These are phyloP conservation scores for Hydrozoanthus gracilis DNA, from an alignment of 92 coral and sea anemone species.

Conservation along the genomic window DNA sequence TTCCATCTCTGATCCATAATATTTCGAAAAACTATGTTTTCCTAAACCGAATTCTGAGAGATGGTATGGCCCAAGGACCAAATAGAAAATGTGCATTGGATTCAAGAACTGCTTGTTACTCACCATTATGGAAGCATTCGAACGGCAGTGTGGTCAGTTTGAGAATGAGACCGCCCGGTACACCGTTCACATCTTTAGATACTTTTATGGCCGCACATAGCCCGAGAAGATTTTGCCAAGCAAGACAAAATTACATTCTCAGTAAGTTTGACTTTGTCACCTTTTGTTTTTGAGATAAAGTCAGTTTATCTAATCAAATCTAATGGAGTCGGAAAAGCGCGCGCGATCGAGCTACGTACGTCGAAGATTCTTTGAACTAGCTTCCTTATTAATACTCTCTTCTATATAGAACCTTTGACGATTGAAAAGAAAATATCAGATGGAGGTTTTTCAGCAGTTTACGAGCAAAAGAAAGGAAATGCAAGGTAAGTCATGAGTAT, in stretches of 20 bases:
- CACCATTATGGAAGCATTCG: slow-evolving; percentile 91
- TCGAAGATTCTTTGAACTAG: background rate
- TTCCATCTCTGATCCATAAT: slow-evolving; percentile 33
- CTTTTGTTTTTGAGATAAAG: background rate
- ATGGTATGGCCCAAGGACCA: slow-evolving; percentile 82
- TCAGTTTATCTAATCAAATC: background rate
- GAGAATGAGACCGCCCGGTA: slow-evolving; percentile 83
- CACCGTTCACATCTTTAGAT: slow-evolving; percentile 87
- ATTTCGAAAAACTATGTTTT: slow-evolving; percentile 22
- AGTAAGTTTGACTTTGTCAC: slow-evolving; percentile 60
- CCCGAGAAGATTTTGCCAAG: slow-evolving; percentile 88
- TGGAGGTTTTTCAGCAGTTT: slow-evolving; percentile 70
- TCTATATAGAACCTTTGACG: slow-evolving; percentile 78
- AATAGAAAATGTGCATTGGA: slow-evolving; percentile 60
- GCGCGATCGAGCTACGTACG: background rate
- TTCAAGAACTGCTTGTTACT: slow-evolving; percentile 73
- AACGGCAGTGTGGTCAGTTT: slow-evolving; percentile 79
- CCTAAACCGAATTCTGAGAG: slow-evolving; percentile 61
- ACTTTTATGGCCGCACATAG: slow-evolving; percentile 98
- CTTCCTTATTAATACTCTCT: background rate
- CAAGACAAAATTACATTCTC: slow-evolving; percentile 89
- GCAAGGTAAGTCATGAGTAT: slow-evolving; percentile 59
- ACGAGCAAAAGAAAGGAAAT: slow-evolving; percentile 60
- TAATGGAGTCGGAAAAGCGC: background rate
- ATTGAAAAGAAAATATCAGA: slow-evolving; percentile 82